Conservation (phyloP, 1,140 invertebrate genomes). For the Aricia agestis region DNA sequence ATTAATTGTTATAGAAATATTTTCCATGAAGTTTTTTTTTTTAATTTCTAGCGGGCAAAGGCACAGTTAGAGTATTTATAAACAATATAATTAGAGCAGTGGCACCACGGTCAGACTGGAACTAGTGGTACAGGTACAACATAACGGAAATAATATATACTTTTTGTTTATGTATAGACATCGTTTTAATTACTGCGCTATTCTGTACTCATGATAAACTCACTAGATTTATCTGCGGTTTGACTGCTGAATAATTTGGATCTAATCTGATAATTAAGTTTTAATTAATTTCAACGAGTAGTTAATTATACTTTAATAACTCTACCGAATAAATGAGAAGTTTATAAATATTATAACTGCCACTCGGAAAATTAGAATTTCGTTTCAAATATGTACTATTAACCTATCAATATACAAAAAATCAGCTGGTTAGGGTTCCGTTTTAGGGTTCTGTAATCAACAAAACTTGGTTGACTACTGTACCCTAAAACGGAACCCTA, state of each 20-base stretch:
- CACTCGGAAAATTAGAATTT: too few relatives aligned
- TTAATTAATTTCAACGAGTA: not conserved
- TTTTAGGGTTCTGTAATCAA: too few relatives aligned
- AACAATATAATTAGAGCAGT: not conserved
- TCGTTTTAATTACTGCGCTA: not conserved
- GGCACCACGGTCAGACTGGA: not conserved
- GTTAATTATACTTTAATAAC: not conserved
- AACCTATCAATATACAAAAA: too few relatives aligned
- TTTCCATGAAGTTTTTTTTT: not conserved
- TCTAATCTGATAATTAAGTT: not conserved
- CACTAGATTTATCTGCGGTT: not conserved
- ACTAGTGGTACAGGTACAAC: not conserved
- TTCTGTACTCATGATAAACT: not conserved
- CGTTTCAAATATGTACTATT: too few relatives aligned
- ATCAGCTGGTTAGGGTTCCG: too few relatives aligned
- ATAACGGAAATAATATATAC: not conserved
- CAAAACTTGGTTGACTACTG: too few relatives aligned
- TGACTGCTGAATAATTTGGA: not conserved
- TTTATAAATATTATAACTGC: too few relatives aligned
- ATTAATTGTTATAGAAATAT: too few relatives aligned
- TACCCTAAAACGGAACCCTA: too few relatives aligned
- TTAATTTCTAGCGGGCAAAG: not conserved
- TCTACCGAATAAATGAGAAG: too few relatives aligned
- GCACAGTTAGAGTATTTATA: constrained; percentile 29
- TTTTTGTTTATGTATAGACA: not conserved